These are phyloP conservation scores for Dryadula phaetusa DNA, from an alignment of 2,888 invertebrate species.

Conservation along the genomic window DNA sequence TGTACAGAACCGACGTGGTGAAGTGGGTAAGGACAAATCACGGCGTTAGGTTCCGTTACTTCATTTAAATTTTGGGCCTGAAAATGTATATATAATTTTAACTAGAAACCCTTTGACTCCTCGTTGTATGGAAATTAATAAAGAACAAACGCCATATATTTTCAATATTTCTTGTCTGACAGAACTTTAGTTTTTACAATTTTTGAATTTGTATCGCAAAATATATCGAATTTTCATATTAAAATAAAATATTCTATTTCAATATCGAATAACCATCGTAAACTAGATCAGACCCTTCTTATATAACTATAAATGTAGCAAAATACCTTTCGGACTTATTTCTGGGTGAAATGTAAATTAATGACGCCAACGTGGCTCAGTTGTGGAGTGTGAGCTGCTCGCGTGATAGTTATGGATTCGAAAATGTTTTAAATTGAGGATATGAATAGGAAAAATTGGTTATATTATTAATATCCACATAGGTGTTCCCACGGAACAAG, in stretches of 20 bases:
- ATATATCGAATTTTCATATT: conserved; percentile 13
- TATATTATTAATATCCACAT: too few relatives aligned
- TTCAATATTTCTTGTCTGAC: background rate
- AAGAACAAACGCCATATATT: background rate
- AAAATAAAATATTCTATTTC: conserved; percentile 12
- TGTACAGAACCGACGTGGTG: background rate
- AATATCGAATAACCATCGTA: conserved; percentile 19
- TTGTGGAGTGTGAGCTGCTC: background rate
- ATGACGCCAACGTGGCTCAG: background rate
- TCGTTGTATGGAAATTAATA: background rate
- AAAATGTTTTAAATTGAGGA: too few relatives aligned
- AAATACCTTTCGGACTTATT: conserved; percentile 4
- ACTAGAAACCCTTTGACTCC: too few relatives aligned
- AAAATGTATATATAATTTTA: too few relatives aligned
- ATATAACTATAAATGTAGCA: background rate
- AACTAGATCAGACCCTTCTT: conserved; percentile 24
- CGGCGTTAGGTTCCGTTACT: too few relatives aligned
- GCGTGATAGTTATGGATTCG: background rate
- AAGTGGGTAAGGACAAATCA: too few relatives aligned
- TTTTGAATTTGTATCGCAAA: conserved; percentile 1
- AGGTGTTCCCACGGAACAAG: too few relatives aligned
- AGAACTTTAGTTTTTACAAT: background rate
- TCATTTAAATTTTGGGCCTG: too few relatives aligned
- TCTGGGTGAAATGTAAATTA: background rate
- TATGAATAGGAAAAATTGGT: too few relatives aligned